Evolutionary conservation across 2,888 invertebrate species (phyloP), one percentile per base, ranked within the genome.

Genomic region (Neria commutata): DNA sequence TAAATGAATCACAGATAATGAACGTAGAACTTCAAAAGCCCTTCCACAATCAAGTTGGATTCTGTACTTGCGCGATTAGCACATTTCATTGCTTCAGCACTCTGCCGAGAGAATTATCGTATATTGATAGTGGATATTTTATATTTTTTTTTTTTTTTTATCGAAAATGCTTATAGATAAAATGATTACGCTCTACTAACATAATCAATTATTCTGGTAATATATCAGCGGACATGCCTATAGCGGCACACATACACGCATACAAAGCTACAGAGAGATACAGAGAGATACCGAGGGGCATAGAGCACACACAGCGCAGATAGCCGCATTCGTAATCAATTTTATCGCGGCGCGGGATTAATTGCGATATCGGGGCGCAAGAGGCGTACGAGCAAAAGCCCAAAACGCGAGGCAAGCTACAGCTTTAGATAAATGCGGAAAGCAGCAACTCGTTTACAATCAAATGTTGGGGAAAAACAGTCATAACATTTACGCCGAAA

Each of bases 191-290:
- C 69, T 67, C 67, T 67, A 65, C 69, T 67, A 58, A 76, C 76
- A 74, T 72, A 74, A 74, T 76, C 74, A 74, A 76, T 74, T 74
- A 74, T 75, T 67, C 65, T 68, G 72, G 69, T 72, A 74, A 68
- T 72, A 71, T 71, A 71, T 53, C 58, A 58, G 50, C 56, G 56
- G 64, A 67, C 66, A 69, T 64, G 66, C 47, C n/a, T 26, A 25
- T 33, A n/a, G n/a, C 37, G n/a, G n/a, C 37, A 37, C 8, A 37
- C 37, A 8, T 14, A 37, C 3, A 42, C 42, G 8, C 21, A 42
- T 4, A 42, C 42, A 19, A 14, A 42, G 8, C 17, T 17, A 42
- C 21, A 19, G 4, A 21, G 17, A 37, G 6, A 6, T 37, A 37
- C 14, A n/a, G n/a, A n/a, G n/a, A n/a, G n/a, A n/a, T n/a, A n/a